Conservation (phyloP, 2,113 vertebrate species). For the Machaerirhynchus nigripectus region DNA sequence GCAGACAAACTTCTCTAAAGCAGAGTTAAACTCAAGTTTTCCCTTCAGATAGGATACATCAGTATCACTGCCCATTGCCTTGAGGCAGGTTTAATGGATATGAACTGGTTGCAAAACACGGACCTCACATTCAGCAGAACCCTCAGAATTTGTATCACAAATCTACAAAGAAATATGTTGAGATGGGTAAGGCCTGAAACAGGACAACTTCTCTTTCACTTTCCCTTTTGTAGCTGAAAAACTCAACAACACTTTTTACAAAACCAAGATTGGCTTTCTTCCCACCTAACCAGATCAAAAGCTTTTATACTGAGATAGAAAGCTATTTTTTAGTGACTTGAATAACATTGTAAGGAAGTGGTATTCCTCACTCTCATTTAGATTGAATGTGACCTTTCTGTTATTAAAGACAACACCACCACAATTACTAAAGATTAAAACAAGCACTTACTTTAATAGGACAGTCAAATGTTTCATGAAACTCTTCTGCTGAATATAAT, state of each 20-base stretch:
- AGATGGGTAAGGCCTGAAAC: background rate
- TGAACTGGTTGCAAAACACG: background rate
- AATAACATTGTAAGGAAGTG: background rate
- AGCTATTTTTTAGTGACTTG: slow-evolving; percentile 10
- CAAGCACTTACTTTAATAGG: slow-evolving; percentile 91
- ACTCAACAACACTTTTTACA: background rate
- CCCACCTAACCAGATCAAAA: slow-evolving; percentile 29
- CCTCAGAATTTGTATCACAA: background rate
- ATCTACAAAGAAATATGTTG: background rate
- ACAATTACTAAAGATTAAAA: slow-evolving; percentile 40
- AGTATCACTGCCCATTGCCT: background rate
- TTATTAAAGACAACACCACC: slow-evolving; percentile 24
- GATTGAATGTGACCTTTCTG: slow-evolving; percentile 14
- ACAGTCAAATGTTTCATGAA: slow-evolving; percentile 95
- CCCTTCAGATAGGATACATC: background rate
- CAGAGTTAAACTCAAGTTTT: background rate
- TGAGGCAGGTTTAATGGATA: background rate
- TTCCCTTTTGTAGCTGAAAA: slow-evolving; percentile 21
- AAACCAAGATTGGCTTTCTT: slow-evolving; percentile 4
- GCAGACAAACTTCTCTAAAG: background rate
- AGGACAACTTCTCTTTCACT: background rate
- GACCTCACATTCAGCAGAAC: background rate
- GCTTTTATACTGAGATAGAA: slow-evolving; percentile 15
- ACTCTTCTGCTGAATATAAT: slow-evolving; percentile 93
- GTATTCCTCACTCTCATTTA: background rate